Percentiles rank a stretch among this genome's conserved stretches.
Evolutionary conservation across 2,888 invertebrate genomes (phyloP).

Genomic region (Stratiomys singularior): DNA sequence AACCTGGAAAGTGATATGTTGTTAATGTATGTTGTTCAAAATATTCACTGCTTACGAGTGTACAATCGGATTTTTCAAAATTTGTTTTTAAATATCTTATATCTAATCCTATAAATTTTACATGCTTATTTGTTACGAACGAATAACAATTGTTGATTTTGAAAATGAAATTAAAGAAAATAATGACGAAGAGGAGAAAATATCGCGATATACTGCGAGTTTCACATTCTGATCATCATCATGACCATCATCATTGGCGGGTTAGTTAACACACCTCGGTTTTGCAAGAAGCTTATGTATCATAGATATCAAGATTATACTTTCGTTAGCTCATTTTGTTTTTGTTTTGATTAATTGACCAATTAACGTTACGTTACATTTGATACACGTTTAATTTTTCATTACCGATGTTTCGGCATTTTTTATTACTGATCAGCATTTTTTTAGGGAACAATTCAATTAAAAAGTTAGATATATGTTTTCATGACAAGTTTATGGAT

Average conservation of each 20-base stretch:
- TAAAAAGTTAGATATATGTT: no score
- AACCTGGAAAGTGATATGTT: constrained; percentile 78
- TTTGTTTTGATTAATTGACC: constrained; percentile 25
- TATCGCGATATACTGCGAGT: background rate
- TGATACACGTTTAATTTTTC: background rate
- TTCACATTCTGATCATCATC: background rate
- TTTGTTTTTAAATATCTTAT: no score
- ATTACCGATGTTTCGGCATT: no score
- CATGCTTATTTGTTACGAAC: constrained; percentile 14
- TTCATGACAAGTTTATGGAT: no score
- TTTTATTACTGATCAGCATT: no score
- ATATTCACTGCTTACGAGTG: no score
- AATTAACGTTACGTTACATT: background rate
- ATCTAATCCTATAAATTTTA: constrained; percentile 12
- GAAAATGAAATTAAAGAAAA: background rate
- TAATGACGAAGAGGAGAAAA: background rate
- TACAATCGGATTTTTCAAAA: no score
- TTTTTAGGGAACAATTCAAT: no score
- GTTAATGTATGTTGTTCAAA: no score
- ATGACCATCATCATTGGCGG: no score
- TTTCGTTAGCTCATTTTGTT: background rate
- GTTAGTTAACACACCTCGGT: background rate
- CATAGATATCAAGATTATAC: constrained; percentile 17
- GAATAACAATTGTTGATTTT: background rate
- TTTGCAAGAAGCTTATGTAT: background rate